Evolutionary conservation across 64 coral and sea anemone genomes (phyloP).

Genomic region (Hydrozoanthus tunicans): DNA sequence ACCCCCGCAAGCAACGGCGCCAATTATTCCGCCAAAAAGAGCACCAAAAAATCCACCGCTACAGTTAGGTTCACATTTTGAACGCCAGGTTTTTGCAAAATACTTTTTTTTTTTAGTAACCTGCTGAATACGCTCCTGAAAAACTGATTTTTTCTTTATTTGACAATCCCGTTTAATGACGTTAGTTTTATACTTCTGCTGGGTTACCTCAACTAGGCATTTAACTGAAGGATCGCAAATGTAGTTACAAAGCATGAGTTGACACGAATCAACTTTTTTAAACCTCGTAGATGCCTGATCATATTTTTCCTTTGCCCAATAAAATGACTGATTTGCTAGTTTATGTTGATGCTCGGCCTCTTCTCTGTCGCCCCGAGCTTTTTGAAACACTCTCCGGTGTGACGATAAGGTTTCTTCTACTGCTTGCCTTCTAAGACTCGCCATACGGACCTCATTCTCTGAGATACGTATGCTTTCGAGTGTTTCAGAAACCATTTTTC

Average conservation of each 20-base stretch:
- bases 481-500: not conserved
- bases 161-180: not conserved
- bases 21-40: not conserved
- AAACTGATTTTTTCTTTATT: not conserved
- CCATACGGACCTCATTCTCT: not conserved
- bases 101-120: not conserved
- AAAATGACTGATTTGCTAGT: not conserved
- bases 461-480: not conserved
- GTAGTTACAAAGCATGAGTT: constrained; percentile 3
- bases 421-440: too few species aligned
- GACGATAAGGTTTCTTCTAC: not conserved
- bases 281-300: not conserved
- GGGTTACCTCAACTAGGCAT: constrained; percentile 1
- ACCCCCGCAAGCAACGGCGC: not conserved
- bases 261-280: not conserved
- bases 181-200: not conserved
- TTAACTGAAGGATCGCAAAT: not conserved
- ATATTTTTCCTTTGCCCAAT: constrained; percentile 4
- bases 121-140: not conserved
- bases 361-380: not conserved
- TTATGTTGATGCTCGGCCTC: too few species aligned
- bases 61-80: not conserved
- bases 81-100: not conserved
- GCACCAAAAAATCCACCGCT: not conserved
- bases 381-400: not conserved